Evolutionary conservation across 1,140 invertebrate genomes (phyloP).

Genomic region (Wasmannia auropunctata): DNA sequence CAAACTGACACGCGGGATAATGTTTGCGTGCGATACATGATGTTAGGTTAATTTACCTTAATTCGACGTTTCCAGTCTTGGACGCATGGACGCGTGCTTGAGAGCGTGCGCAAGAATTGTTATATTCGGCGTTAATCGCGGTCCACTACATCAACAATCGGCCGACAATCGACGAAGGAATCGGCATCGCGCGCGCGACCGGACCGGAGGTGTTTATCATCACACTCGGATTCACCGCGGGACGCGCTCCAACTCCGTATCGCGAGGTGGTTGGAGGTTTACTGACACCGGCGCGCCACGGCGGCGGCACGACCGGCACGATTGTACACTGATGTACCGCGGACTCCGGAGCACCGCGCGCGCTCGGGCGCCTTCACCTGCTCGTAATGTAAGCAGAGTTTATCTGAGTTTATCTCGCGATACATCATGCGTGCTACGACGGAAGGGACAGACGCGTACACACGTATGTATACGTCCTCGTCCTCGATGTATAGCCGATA

Average conservation of each 20-base stretch:
- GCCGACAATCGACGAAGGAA: not conserved
- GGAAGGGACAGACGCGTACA: conserved; percentile 1
- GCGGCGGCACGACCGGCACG: not conserved
- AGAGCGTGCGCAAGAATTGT: not conserved
- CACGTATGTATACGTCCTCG: not conserved
- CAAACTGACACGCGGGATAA: too few species aligned
- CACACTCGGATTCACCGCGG: not conserved
- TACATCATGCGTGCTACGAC: conserved; percentile 77
- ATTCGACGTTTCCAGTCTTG: not conserved
- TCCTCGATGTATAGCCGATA: conserved; percentile 49
- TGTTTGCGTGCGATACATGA: not conserved
- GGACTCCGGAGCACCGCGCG: not conserved
- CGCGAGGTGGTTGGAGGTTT: conserved; percentile 79
- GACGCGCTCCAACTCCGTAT: conserved; percentile 67
- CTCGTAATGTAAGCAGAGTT: conserved; percentile 81
- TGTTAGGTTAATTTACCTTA: conserved; percentile 15
- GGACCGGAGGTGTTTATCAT: not conserved
- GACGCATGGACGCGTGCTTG: not conserved
- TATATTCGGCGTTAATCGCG: not conserved
- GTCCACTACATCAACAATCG: not conserved
- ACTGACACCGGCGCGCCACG: conserved; percentile 80
- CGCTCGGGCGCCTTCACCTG: conserved; percentile 77
- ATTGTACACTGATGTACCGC: too few species aligned
- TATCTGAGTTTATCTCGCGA: conserved; percentile 75
- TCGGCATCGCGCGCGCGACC: not conserved